Percentiles rank a stretch among this genome's conserved stretches.
Evolutionary conservation across 2,797 vertebrate genomes (phyloP).

Genomic region (Channallabes apus): DNA sequence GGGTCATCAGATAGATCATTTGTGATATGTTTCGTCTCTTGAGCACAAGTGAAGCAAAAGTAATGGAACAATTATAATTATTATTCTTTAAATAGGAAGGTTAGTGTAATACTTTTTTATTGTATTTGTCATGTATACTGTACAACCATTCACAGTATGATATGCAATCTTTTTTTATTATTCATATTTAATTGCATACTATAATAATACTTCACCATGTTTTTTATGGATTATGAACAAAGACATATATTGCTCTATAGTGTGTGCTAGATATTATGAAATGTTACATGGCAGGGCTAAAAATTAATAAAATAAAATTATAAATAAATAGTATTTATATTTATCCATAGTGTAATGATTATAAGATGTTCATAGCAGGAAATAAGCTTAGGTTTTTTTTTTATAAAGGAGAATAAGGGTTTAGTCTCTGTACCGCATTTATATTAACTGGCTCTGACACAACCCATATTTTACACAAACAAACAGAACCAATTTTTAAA

Average conservation of each 20-base stretch:
- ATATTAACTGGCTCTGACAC: background rate
- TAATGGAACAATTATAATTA: background rate
- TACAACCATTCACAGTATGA: no score
- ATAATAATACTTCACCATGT: background rate
- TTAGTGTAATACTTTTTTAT: background rate
- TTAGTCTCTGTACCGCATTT: background rate
- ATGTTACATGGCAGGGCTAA: background rate
- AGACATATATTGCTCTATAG: background rate
- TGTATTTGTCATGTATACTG: no score
- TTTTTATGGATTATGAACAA: background rate
- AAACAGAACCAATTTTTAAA: no score
- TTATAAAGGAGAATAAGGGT: background rate
- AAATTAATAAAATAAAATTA: no score
- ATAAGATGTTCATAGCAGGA: background rate
- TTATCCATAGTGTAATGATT: background rate
- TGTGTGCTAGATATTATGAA: no score
- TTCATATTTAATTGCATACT: no score
- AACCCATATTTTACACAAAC: background rate
- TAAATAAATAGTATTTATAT: no score
- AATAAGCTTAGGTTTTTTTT: background rate
- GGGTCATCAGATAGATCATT: constrained; percentile 15
- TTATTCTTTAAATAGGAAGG: background rate
- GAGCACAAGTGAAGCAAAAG: background rate
- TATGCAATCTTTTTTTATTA: no score
- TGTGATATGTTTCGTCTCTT: background rate